Base-by-base conservation (phyloP, 2,888 invertebrate genomes). In the Tenthredo mesomela region DNA sequence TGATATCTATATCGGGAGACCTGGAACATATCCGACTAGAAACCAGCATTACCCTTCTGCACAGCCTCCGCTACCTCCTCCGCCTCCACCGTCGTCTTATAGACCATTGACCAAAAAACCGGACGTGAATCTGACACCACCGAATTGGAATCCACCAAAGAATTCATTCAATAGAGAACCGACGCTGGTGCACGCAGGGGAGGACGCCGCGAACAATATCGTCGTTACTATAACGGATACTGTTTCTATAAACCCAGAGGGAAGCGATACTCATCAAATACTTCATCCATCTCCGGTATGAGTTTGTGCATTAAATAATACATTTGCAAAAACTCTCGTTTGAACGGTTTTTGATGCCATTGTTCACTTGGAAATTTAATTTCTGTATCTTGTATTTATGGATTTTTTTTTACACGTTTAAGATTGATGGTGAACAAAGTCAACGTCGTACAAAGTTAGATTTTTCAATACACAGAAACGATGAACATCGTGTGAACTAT, bases 1-100 rank as follows among this genome's bases (percentile, higher is more conserved):
- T 50, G 70, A 78, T 25, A 50, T 85, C 58, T 87, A 89, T 21
- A 61, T 88, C 1, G 91, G 92, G 29, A 88, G 92, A 84, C 91
- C 92, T 4, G 84, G 78, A 70, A 65, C 67, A 7, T 88, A 5
- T 54, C 86, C 9, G 86, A 75, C 54, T 58, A 85, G 87, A 25
- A 88, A 87, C 10, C 86, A 87, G 18, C 87, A 87, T n/a, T 86
- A 88, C 87, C 80, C 88, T n/a, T 40, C 25, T 3, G 43, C 25
- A 18, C 43, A 65, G 73, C 77, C 86, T 2, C 37, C 86, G 18
- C 65, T 4, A 58, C 84, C 85, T 40, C 84, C 75, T 21, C 83
- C 87, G 88, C 86, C 86, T 82, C 83, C 50, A 85, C 67, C 71
- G 87, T 77, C 84, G 87, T 61, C 84, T 61, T 80, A 80, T 25